Base-by-base conservation (phyloP, 2,113 vertebrate genomes). In the Seriola rivoliana region DNA sequence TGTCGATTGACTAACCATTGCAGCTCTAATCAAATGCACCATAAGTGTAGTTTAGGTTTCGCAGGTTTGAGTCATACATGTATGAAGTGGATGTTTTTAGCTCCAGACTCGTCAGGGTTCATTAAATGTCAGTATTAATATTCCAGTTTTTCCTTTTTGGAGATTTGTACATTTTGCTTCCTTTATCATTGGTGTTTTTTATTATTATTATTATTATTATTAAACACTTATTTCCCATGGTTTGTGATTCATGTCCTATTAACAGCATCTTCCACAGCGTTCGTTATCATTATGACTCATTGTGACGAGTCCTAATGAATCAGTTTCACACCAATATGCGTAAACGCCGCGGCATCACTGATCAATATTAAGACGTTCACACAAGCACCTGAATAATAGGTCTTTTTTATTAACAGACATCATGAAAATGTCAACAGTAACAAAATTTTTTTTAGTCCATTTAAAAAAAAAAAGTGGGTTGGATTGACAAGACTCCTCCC, bases 401-500 rank as follows among this genome's bases (percentile, higher is more conserved):
- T 85, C 59, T 92, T 93, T 92, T 95, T 95, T 95, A 95, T 95
- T 94, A 95, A 94, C 89, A 93, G 93, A 95, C 93, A 95, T 91
- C 86, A 93, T 93, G 92, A 93, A 93, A 95, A 95, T 94, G 94
- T 93, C 89, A 23, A 94, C 90, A 88, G 92, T 93, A 94, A 95
- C 91, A 95, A 95, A 95, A 92, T 81, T 86, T 86, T 82, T 82
- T 92, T 91, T 93, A 93, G 89, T 93, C 84, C 75, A 91, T 93
- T 90, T 54, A 88, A 92, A 94, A 94, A 93, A 88, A 91, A 81
- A 85, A 87, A 91, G 88, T 91, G 85, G 89, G 87, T 73, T 52
- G 87, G 89, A 89, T 75, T 80, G 80, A 96, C 95, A 95, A 95
- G 96, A 94, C 93, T 95, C 90, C 95, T 95, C 96, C 93, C 92